Evolutionary conservation across 2,113 vertebrate species (phyloP).

Genomic region (Megaceryle maxima): DNA sequence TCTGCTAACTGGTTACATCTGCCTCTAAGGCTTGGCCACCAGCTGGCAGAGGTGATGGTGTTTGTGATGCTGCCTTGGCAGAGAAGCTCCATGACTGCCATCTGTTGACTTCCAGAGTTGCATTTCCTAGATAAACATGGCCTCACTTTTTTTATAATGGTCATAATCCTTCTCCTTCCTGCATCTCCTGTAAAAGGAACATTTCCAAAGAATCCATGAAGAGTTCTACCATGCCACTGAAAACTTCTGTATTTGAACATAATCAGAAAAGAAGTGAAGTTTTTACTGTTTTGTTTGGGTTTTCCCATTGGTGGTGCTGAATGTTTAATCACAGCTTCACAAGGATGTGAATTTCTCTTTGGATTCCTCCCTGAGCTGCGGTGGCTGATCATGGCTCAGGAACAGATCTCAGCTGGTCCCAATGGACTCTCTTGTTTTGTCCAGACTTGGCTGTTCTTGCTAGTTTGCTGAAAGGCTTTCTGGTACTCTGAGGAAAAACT

Average conservation of each 20-base stretch:
- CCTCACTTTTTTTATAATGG: background rate
- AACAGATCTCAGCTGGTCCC: background rate
- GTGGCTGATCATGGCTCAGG: background rate
- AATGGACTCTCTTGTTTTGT: background rate
- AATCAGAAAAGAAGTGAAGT: background rate
- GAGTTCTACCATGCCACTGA: background rate
- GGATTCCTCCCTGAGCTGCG: background rate
- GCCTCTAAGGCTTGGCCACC: background rate
- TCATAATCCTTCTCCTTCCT: background rate
- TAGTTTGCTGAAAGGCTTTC: background rate
- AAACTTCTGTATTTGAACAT: background rate
- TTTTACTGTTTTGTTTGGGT: background rate
- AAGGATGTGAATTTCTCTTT: background rate
- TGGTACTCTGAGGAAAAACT: background rate
- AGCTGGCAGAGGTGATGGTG: background rate
- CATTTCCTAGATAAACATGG: background rate
- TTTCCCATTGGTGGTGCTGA: background rate
- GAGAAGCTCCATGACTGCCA: background rate
- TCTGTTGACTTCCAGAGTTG: constrained; percentile 10
- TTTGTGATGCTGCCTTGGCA: background rate
- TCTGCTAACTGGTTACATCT: constrained; percentile 44
- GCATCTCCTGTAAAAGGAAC: background rate
- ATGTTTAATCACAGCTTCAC: background rate
- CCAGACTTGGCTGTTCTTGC: background rate
- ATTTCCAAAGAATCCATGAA: background rate